These are phyloP conservation scores for Drosophila tsacasi DNA, from an alignment of 1,140 invertebrate genomes.

Conservation along the genomic window DNA sequence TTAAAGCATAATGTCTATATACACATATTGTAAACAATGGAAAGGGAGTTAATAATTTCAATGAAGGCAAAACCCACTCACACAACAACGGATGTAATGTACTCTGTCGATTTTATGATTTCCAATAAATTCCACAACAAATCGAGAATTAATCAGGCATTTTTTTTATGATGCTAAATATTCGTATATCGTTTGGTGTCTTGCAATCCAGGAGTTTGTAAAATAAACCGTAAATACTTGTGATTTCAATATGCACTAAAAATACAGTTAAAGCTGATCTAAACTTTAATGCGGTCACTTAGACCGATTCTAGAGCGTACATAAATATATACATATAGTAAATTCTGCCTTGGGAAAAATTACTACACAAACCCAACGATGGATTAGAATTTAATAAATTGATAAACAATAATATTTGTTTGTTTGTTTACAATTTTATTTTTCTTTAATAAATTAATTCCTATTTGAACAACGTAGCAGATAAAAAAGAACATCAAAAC, in stretches of 20 bases:
- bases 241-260: not conserved
- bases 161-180: not conserved
- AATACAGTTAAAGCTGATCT: not conserved
- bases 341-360: not conserved
- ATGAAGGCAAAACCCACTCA: constrained; percentile 36
- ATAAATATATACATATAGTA: not conserved
- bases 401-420: too few relatives aligned
- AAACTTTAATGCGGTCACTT: not conserved
- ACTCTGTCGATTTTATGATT: constrained; percentile 75
- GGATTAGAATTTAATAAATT: too few relatives aligned
- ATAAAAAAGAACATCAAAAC: not conserved
- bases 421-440: not conserved
- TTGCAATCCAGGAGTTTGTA: not conserved
- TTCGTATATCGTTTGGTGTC: not conserved
- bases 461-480: not conserved
- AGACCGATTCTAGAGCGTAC: not conserved
- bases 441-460: not conserved
- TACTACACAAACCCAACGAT: not conserved
- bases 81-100: constrained; percentile 60
- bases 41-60: constrained; percentile 47
- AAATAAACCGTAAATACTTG: not conserved
- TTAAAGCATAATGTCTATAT: constrained; percentile 56
- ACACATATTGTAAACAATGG: constrained; percentile 32
- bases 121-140: constrained; percentile 70
- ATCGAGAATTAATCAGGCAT: constrained; percentile 15